Base-by-base conservation (phyloP, 2,888 invertebrate species). In the Prosopocoilus inquinatus region DNA sequence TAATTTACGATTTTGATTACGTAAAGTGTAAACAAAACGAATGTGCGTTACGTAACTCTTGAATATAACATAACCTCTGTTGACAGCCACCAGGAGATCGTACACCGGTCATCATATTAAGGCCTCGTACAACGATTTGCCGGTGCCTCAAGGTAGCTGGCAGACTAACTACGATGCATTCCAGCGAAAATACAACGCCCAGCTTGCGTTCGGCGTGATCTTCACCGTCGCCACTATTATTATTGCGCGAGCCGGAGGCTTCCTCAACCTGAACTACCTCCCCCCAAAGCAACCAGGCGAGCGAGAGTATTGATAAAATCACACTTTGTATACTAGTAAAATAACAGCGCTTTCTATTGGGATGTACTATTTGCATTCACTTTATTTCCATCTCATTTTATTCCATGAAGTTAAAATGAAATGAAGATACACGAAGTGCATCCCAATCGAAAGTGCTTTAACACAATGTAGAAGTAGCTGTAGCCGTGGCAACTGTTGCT, bases 81-180 rank as follows among this genome's bases (percentile, higher is more conserved):
- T 43, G 47, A 8, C 49, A 62, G 60, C 46, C 12, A 34, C 57
- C 32, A 55, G 46, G 46, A 52, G 61, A 43, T 52, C 57, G 39
- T 60, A 63, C 39, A 43, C 16, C 15, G 47, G 46, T 2, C 8
- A 32, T 9, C 35, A 53, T 8, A 35, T 63, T 11, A 61, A 58
- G 53, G 61, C 83, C 1, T 84, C 83, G 9, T 86, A 90, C 85
- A 87, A 91, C 67, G 91, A 92, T 71, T 75, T 91, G 71, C 90
- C 91, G 0, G 80, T 86, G 47, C 92, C 93, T 1, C 78, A 80
- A 55, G 92, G 92, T 52, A 86, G 87, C 15, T 94, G 92, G 91
- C 80, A 90, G 71, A 83, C 87, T 50, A 75, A 82, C 45, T 69
- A 90, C 67, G 82, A 84, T 51, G 82, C 84, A 33, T 81, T 81